Conservation (phyloP, 1,140 invertebrate species). For the Zaprionus camerounensis region DNA sequence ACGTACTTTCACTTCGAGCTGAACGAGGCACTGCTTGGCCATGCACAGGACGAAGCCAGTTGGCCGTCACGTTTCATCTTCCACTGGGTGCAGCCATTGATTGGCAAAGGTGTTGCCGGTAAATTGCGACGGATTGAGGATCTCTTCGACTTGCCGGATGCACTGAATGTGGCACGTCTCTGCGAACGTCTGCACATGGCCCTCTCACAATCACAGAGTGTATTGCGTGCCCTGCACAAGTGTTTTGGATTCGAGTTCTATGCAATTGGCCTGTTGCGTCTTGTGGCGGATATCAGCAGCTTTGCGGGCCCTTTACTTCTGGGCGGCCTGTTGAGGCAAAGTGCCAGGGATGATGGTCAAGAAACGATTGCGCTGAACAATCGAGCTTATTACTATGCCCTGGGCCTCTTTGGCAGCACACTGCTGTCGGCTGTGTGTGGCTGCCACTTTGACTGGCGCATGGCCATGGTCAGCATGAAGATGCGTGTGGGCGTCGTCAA, state of each 20-base stretch:
- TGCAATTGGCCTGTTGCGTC: conserved; percentile 93
- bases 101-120: conserved; percentile 91
- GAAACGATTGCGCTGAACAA: conserved; percentile 83
- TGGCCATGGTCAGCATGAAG: conserved; percentile 94
- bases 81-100: conserved; percentile 94
- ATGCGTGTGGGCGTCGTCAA: conserved; percentile 93
- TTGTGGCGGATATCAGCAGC: conserved; percentile 91
- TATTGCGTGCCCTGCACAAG: conserved; percentile 91
- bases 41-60: conserved; percentile 91
- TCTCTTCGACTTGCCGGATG: conserved; percentile 92
- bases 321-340: conserved; percentile 61
- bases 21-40: conserved; percentile 88
- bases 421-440: conserved; percentile 91
- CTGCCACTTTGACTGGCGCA: conserved; percentile 95
- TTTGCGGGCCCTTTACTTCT: conserved; percentile 96
- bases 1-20: conserved; percentile 84
- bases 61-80: conserved; percentile 92
- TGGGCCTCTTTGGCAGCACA: conserved; percentile 88
- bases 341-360: conserved; percentile 65
- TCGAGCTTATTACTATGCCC: conserved; percentile 90
- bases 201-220: conserved; percentile 81
- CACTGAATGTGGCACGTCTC: conserved; percentile 65
- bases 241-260: conserved; percentile 96
- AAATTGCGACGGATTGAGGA: conserved; percentile 91
- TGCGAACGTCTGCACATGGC: conserved; percentile 70